These are phyloP conservation scores for Dendrocincla fuliginosa DNA, from an alignment of 2,797 vertebrate species.

Conservation along the genomic window DNA sequence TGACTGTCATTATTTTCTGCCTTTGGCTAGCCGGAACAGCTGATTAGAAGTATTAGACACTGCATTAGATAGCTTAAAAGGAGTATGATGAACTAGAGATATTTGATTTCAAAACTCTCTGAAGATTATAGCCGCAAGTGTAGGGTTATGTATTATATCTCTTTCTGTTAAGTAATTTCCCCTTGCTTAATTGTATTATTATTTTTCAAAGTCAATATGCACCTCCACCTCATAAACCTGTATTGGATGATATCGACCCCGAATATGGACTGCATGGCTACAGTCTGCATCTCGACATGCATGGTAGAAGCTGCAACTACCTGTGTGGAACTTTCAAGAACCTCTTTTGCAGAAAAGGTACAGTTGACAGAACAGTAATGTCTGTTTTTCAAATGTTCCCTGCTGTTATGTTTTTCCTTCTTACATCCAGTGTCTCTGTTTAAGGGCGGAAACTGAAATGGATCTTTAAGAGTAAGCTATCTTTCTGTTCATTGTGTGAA, in stretches of 20 bases:
- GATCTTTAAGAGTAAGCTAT: not conserved
- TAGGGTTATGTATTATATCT: not conserved
- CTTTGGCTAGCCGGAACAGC: not conserved
- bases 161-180: not conserved
- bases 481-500: not conserved
- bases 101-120: not conserved
- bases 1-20: not conserved
- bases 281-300: slow-evolving; percentile 84
- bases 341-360: slow-evolving; percentile 88
- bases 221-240: slow-evolving; percentile 57
- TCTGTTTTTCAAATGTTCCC: not conserved
- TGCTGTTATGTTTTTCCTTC: not conserved
- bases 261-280: slow-evolving; percentile 89
- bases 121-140: not conserved
- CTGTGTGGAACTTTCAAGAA: slow-evolving; percentile 81
- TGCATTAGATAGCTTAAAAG: not conserved
- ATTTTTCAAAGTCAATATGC: slow-evolving; percentile 74
- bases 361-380: not conserved
- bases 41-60: not conserved
- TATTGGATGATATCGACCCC: slow-evolving; percentile 83
- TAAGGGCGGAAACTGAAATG: not conserved
- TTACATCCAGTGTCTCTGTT: not conserved
- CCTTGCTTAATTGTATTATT: not conserved
- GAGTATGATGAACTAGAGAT: not conserved
- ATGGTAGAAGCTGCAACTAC: slow-evolving; percentile 74